phyloP scores from a whole-genome alignment of 2,113 vertebrate genomes.

The Amphilophus citrinellus region DNA sequence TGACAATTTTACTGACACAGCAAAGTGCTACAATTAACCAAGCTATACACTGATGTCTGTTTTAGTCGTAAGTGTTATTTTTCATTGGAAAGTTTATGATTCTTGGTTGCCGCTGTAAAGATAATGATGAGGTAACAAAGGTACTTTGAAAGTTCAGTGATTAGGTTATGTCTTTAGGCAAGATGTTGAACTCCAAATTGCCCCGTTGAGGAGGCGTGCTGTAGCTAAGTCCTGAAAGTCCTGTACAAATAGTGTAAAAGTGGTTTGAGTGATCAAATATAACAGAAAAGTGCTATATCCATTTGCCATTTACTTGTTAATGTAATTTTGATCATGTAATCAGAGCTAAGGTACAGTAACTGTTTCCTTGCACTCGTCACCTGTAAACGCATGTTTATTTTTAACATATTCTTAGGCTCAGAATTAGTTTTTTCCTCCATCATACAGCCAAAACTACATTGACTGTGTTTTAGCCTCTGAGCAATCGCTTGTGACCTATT shows the following conservation, averaged over 20 bases:
- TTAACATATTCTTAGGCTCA: background rate
- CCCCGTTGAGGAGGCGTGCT: background rate
- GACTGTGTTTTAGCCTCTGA: no score
- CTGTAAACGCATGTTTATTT: background rate
- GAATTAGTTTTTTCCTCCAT: background rate
- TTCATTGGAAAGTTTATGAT: background rate
- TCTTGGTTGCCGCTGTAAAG: background rate
- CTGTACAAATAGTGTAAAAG: background rate
- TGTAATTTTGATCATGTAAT: background rate
- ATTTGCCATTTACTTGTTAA: background rate
- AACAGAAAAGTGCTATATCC: background rate
- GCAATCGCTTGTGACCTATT: no score
- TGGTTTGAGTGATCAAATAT: background rate
- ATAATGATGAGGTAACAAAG: background rate
- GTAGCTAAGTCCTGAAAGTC: background rate
- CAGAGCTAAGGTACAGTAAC: background rate
- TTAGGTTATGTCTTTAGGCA: background rate
- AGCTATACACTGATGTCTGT: background rate
- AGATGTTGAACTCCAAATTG: background rate
- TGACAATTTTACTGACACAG: background rate
- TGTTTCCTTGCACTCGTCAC: background rate
- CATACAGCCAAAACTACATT: background rate
- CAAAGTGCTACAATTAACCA: background rate
- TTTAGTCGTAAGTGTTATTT: background rate
- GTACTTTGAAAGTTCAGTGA: background rate